Conservation (phyloP, 2,888 invertebrate genomes). For the Galeopsomyia nigrocyanea region DNA sequence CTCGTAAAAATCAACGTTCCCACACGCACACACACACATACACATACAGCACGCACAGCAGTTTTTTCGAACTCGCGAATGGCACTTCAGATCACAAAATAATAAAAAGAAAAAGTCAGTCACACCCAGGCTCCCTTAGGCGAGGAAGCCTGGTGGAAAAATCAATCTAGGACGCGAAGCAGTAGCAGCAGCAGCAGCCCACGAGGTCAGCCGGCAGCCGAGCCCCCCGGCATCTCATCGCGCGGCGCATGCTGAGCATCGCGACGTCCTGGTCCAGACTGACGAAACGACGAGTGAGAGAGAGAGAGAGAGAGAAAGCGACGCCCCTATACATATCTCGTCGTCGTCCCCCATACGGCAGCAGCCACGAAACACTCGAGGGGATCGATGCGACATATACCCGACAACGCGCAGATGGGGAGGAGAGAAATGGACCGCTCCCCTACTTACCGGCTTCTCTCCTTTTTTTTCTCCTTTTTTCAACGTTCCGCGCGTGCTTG, state of each 20-base stretch:
- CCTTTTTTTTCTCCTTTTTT: constrained; percentile 15
- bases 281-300: constrained; percentile 62
- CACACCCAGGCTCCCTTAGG: no score
- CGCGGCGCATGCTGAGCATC: constrained; percentile 19
- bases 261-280: constrained; percentile 65
- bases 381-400: constrained; percentile 33
- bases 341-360: constrained; percentile 30
- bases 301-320: constrained; percentile 23
- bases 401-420: constrained; percentile 3
- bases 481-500: neutral
- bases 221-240: neutral
- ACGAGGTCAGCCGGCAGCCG: neutral
- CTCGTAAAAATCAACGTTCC: no score
- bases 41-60: no score
- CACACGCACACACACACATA: no score
- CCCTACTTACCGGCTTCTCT: neutral
- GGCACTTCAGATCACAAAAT: no score
- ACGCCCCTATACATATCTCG: constrained; percentile 39
- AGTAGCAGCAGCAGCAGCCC: neutral
- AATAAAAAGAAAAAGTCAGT: no score
- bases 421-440: constrained; percentile 5
- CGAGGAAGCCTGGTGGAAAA: no score
- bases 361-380: neutral
- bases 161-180: neutral
- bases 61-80: no score